A percentile compares a stretch with the other conserved stretches of the same genome.
Conservation (phyloP, 2,888 invertebrate genomes). For the Onchidella celtica region DNA sequence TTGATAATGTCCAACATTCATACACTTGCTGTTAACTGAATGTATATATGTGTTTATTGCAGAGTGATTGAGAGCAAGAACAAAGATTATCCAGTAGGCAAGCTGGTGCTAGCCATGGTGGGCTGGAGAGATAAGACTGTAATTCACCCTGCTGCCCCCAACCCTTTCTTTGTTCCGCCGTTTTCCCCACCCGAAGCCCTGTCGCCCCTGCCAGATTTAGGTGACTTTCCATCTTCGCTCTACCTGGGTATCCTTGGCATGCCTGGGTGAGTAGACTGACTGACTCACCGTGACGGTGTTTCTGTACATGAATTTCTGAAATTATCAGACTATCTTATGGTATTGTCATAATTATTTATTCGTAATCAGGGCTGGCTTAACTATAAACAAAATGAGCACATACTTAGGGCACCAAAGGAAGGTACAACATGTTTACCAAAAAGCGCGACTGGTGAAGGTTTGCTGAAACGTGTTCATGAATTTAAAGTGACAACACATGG, state of each 20-base stretch:
- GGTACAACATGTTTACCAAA: too few relatives aligned
- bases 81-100: conserved; percentile 85
- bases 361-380: too few relatives aligned
- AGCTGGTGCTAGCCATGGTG: conserved; percentile 84
- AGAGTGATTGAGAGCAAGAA: conserved; percentile 87
- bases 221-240: conserved; percentile 39
- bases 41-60: too few relatives aligned
- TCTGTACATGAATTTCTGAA: background rate
- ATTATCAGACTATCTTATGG: too few relatives aligned
- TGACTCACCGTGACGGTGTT: background rate
- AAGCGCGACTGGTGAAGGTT: too few relatives aligned
- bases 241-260: conserved; percentile 45
- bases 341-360: too few relatives aligned
- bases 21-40: too few relatives aligned
- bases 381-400: too few relatives aligned
- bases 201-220: conserved; percentile 35
- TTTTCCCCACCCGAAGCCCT: conserved; percentile 14
- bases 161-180: background rate
- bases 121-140: conserved; percentile 84
- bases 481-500: too few relatives aligned
- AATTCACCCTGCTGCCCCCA: conserved; percentile 29
- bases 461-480: too few relatives aligned
- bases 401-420: too few relatives aligned
- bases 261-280: conserved; percentile 44
- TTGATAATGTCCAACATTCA: too few relatives aligned